Base-by-base conservation (phyloP, 92 coral and sea anemone species). In the Blastomussa wellsi region DNA sequence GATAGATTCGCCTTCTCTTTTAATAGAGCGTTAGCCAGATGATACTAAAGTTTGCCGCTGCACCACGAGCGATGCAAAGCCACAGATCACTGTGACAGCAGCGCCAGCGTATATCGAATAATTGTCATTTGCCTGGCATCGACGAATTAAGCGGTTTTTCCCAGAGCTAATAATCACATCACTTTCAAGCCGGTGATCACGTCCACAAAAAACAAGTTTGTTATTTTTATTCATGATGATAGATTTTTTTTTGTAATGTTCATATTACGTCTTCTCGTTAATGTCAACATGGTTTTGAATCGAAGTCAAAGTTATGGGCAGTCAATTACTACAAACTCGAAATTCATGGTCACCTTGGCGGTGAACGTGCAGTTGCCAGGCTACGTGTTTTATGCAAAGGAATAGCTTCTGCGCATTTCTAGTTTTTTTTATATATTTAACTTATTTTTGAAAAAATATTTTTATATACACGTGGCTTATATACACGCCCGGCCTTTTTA, bases 121-220 rank as follows among this genome's bases (percentile, higher is more conserved):
- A 7, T 39, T 3, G 44, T 3, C 7, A 3, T 3, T 39, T 39
- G 44, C 7, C 7, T 39, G 44, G 44, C 7, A 39, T 39, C 44
- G 44, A 39, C 44, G 44, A 7, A n/a, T n/a, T n/a, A n/a, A 39
- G 44, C 44, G 17, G 66, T 22, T 3, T 33, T 67, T 67, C 13
- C 51, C 65, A 22, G 22, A 70, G 68, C 76, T 31, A 32, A 68
- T 31, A 35, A 33, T 31, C 35, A 35, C 78, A 35, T 69, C 78
- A 44, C 78, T 31, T 28, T 5, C 33, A 49, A 60, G 67, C 68
- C 39, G 68, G 37, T 32, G 74, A 69, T 69, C 74, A 32, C 42
- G 74, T 71, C 47, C n/a, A 69, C 67, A 77, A 81, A 71, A 69
- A 49, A 37, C 77, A 71, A 81, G 85, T 81, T 81, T 81, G 85